These are phyloP conservation scores for Leptosomus discolor DNA, from an alignment of 2,113 vertebrate species.

Conservation along the genomic window DNA sequence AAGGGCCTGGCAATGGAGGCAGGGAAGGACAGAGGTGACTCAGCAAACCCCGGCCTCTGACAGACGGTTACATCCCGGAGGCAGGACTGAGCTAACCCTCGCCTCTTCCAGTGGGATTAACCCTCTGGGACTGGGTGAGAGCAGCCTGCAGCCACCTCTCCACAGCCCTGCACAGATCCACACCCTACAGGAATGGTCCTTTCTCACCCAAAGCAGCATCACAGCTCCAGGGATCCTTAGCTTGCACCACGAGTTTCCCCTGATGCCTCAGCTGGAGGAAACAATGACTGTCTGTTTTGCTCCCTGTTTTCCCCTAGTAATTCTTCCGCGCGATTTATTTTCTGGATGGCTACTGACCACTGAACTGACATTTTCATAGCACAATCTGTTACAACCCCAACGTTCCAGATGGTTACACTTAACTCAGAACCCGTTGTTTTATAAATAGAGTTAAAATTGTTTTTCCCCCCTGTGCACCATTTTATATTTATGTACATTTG, in stretches of 20 bases:
- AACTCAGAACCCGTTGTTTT: not conserved
- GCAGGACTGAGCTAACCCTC: not conserved
- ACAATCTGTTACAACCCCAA: not conserved
- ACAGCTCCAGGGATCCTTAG: not conserved
- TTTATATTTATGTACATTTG: slow-evolving; percentile 2
- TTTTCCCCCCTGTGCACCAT: not conserved
- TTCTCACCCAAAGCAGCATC: not conserved
- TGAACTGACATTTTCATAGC: not conserved
- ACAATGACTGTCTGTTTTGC: not conserved
- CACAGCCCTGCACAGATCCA: not conserved
- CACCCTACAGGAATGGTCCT: not conserved
- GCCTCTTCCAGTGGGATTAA: not conserved
- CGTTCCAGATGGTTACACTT: not conserved
- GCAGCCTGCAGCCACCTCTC: not conserved
- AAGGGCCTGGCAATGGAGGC: not conserved
- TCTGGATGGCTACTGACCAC: not conserved
- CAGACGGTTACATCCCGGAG: no score
- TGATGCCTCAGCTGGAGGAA: not conserved
- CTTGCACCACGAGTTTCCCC: not conserved
- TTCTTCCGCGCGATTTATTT: not conserved
- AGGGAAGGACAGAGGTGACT: not conserved
- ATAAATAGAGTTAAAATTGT: slow-evolving; percentile 23
- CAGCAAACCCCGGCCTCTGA: not conserved
- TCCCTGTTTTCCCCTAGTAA: not conserved
- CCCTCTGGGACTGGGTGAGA: not conserved